Conservation (phyloP, 2,888 invertebrate species). For the Pterobdella sp. region DNA sequence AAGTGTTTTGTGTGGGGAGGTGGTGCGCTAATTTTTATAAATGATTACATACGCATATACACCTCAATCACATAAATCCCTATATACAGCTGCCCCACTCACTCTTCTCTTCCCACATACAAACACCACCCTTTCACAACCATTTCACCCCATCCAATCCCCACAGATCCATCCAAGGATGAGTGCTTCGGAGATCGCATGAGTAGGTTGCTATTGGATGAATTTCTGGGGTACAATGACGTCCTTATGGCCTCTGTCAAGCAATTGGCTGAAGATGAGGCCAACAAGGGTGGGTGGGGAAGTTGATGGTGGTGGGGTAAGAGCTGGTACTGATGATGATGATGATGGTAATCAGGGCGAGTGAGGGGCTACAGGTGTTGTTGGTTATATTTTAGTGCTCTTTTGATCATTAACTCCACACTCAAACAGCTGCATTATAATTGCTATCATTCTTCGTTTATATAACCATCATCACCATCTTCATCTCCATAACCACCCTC, state of each 20-base stretch:
- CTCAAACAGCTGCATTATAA: background rate
- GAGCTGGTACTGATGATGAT: background rate
- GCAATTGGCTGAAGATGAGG: constrained; percentile 85
- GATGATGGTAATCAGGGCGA: background rate
- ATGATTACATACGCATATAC: too few relatives aligned
- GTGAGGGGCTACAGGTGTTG: background rate
- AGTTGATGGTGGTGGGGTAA: background rate
- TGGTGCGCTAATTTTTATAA: too few relatives aligned
- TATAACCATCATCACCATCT: background rate
- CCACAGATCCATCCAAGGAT: constrained; percentile 74
- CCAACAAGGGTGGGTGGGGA: constrained; percentile 70
- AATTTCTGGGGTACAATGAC: constrained; percentile 93
- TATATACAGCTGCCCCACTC: too few relatives aligned
- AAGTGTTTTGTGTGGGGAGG: background rate
- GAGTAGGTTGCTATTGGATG: constrained; percentile 78
- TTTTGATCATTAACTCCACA: background rate
- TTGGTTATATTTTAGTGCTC: background rate
- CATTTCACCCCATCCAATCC: background rate
- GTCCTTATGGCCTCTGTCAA: constrained; percentile 92
- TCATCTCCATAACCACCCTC: background rate
- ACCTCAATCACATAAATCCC: too few relatives aligned
- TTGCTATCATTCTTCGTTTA: background rate
- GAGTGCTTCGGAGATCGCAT: constrained; percentile 88
- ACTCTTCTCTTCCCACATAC: background rate
- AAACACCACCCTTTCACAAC: background rate